Conservation (phyloP, 2,113 vertebrate species). For the Phyllostomus discolor region DNA sequence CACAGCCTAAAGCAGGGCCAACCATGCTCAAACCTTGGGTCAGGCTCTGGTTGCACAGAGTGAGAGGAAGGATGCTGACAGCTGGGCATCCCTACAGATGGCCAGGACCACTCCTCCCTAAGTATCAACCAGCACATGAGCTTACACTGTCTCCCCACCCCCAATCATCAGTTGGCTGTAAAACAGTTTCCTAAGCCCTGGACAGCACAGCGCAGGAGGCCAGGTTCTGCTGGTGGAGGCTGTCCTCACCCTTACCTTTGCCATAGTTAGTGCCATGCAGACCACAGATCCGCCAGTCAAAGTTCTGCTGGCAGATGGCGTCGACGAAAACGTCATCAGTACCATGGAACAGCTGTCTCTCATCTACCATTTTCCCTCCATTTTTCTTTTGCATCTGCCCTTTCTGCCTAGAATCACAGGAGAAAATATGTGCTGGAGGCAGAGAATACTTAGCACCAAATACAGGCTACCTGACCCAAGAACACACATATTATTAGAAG, state of each 20-base stretch:
- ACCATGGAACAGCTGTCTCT: conserved; percentile 84
- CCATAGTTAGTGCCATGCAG: conserved; percentile 81
- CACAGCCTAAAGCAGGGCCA: neutral
- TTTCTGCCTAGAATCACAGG: conserved; percentile 81
- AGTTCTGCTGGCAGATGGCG: conserved; percentile 83
- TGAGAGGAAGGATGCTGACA: neutral
- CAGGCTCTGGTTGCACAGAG: neutral
- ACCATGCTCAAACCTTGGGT: neutral
- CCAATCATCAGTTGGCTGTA: neutral
- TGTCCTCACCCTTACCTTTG: conserved; percentile 78
- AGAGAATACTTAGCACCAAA: neutral
- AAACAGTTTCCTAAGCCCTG: neutral
- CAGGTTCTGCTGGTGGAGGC: neutral
- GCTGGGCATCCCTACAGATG: neutral
- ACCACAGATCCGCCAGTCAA: conserved; percentile 86
- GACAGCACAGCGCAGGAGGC: neutral
- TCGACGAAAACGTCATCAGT: conserved; percentile 67
- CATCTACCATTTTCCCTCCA: conserved; percentile 65
- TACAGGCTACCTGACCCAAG: neutral
- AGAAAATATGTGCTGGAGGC: neutral
- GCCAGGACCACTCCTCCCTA: neutral
- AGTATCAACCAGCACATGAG: too few species aligned
- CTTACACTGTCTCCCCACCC: too few species aligned
- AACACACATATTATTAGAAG: neutral
- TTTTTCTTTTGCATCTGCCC: conserved; percentile 84